Evolutionary conservation across 2,888 invertebrate genomes (phyloP).

Genomic region (Orchesella flavescens): DNA sequence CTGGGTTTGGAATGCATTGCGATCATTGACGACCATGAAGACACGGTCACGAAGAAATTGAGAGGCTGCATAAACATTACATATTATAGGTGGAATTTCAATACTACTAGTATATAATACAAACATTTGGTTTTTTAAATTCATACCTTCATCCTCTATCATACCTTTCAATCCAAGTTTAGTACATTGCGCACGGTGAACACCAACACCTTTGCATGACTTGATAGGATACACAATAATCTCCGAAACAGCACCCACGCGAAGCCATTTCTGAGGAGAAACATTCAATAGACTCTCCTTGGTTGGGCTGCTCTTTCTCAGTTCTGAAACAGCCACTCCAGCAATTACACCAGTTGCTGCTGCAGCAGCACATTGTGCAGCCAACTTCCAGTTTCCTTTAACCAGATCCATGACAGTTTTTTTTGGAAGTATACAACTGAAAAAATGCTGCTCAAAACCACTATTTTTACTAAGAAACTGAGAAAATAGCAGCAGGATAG

Average conservation of each 20-base stretch:
- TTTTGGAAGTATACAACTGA: not conserved
- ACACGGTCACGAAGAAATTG: constrained; percentile 67
- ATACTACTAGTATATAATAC: too few species aligned
- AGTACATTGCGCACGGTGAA: constrained; percentile 64
- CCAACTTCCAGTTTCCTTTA: constrained; percentile 61
- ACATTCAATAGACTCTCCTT: not conserved
- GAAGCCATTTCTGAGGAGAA: constrained; percentile 69
- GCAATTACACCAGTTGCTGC: constrained; percentile 61
- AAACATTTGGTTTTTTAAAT: too few species aligned
- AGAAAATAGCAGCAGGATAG: too few species aligned
- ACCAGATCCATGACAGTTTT: constrained; percentile 40
- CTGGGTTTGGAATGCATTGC: constrained; percentile 69
- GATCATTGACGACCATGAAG: constrained; percentile 69
- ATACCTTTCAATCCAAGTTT: constrained; percentile 68
- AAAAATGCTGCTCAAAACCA: not conserved
- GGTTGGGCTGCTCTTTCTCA: not conserved
- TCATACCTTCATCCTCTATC: not conserved
- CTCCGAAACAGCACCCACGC: constrained; percentile 69
- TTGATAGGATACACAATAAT: constrained; percentile 71
- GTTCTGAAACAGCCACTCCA: constrained; percentile 33
- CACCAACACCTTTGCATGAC: constrained; percentile 67
- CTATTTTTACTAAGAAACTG: too few species aligned
- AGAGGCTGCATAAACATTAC: constrained; percentile 54
- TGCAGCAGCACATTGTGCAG: constrained; percentile 58
- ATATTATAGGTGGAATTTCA: too few species aligned